Evolutionary conservation across 92 coral and sea anemone species (phyloP).

Genomic region (Hydrozoanthus gracilis): DNA sequence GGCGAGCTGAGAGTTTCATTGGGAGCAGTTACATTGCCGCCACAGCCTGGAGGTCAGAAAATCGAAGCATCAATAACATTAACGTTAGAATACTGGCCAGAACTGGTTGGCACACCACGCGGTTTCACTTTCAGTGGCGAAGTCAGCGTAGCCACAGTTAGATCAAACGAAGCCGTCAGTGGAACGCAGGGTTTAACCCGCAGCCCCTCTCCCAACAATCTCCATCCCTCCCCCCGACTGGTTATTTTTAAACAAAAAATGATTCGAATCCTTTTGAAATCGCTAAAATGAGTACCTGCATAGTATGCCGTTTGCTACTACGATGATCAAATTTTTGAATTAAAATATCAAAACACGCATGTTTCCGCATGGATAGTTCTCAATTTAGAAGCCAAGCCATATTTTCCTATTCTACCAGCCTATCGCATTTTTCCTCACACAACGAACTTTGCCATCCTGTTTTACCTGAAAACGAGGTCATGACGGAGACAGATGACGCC

Average conservation of each 20-base stretch:
- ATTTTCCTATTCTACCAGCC: not conserved
- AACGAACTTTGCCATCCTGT: not conserved
- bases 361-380: not conserved
- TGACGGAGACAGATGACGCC: not conserved
- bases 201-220: too few relatives aligned
- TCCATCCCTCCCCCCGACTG: too few relatives aligned
- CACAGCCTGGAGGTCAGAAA: slow-evolving; percentile 16
- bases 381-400: not conserved
- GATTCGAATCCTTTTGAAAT: too few relatives aligned
- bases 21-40: slow-evolving; percentile 28
- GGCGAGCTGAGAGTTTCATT: slow-evolving; percentile 34
- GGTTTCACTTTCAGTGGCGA: not conserved
- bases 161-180: not conserved
- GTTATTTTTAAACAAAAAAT: too few relatives aligned
- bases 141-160: not conserved
- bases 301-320: too few relatives aligned
- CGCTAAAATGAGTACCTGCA: too few relatives aligned
- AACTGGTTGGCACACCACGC: not conserved
- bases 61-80: not conserved
- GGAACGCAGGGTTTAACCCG: not conserved
- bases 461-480: slow-evolving; percentile 5
- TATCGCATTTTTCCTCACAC: not conserved
- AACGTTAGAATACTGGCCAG: not conserved
- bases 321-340: too few relatives aligned
- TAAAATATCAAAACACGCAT: too few relatives aligned